Base-by-base conservation (phyloP, 2,888 invertebrate species). In the Eristalis intricaria region DNA sequence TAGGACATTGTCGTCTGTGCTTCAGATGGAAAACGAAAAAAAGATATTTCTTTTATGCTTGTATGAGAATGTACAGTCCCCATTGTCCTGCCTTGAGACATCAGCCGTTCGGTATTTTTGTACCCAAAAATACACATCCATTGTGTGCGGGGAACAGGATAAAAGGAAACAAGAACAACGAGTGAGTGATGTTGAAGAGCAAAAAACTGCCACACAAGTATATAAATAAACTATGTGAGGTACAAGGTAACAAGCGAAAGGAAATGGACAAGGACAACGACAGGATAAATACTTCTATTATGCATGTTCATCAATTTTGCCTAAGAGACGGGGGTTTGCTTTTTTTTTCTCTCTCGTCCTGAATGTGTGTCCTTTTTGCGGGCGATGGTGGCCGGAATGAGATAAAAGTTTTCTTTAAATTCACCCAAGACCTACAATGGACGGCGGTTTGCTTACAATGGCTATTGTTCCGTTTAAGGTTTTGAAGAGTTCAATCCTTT, bases 231-330 rank as follows among this genome's bases (percentile, higher is more conserved):
- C 40, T 61, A 10, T 32, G 32, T 63, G 63, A 22, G 73, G 29
- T 73, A 73, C 63, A 29, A 73, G 73, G 73, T 73, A 73, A 63
- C 63, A 43, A 73, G 32, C 29, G 8, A 73, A 50, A 40, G 43
- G 63, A 63, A 63, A 63, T 63, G 19, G 63, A 73, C 63, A 73
- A 73, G 63, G 63, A 73, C 29, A 73, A 73, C 63, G 73, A 61
- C 22, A 29, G 63, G 73, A 63, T 63, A 63, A 63, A 73, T 63
- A 63, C 63, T 73, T 73, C 63, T 32, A 32, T 73, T 63, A 73
- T 19, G 63, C 43, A 73, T 29, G 50, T 50, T 73, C 43, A 63
- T 73, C 61, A 73, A 43, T 73, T 50, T 73, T 73, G 15, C 29
- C 40, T 1, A 22, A 50, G 26, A 19, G 40, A 7, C 10, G 32